phyloP scores from a whole-genome alignment of 2,113 vertebrate species.

The Sinocyclocheilus grahami region DNA sequence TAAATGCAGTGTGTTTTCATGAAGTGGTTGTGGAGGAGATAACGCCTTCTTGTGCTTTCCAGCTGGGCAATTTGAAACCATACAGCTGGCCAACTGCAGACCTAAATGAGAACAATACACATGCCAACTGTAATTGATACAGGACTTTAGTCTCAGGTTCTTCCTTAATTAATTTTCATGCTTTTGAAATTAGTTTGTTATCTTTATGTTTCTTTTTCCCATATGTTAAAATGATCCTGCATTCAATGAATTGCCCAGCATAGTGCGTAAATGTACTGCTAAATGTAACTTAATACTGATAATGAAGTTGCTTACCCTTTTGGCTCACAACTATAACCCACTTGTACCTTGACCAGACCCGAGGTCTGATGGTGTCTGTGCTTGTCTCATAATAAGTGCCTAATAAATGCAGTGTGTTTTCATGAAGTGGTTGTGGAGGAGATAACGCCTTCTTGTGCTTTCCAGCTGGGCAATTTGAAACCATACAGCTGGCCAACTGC shows the following conservation, averaged over 20 bases:
- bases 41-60: constrained; percentile 8
- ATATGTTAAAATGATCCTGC: neutral
- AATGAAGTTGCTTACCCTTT: constrained; percentile 2
- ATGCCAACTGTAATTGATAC: constrained; percentile 29
- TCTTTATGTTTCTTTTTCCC: neutral
- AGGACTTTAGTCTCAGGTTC: constrained; percentile 4
- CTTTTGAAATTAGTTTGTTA: neutral
- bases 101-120: neutral
- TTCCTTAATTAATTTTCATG: neutral
- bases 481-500: constrained; percentile 10
- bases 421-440: neutral
- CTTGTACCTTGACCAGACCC: neutral
- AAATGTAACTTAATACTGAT: constrained; percentile 26
- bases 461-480: constrained; percentile 26
- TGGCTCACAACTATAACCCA: neutral
- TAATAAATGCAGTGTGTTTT: constrained; percentile 3
- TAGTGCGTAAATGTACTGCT: neutral
- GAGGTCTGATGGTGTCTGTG: neutral
- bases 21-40: neutral
- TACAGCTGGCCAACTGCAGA: constrained; percentile 14
- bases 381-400: constrained; percentile 1
- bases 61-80: constrained; percentile 25
- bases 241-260: constrained; percentile 1
- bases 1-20: constrained; percentile 12
- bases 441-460: constrained; percentile 11